Conservation (phyloP, 2,888 invertebrate species). For the Campoletis raptor region DNA sequence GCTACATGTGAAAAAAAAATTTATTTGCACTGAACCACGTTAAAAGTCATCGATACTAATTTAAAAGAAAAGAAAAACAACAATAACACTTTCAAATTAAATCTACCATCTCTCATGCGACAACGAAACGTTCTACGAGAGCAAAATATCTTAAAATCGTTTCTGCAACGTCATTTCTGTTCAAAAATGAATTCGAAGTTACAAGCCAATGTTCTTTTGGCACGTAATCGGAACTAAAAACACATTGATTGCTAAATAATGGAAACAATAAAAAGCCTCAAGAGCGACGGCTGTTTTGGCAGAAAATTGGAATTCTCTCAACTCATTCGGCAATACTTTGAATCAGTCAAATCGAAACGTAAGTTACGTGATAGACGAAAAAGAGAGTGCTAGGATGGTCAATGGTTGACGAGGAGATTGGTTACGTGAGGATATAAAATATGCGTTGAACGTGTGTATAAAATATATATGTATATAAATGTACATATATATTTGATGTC, state of each 20-base stretch:
- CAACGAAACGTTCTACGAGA: not conserved
- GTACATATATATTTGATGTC: not conserved
- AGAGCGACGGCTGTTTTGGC: not conserved
- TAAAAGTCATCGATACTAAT: no score
- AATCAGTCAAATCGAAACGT: slow-evolving; percentile 22
- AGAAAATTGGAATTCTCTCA: not conserved
- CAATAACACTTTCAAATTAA: no score
- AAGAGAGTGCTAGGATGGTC: slow-evolving; percentile 36
- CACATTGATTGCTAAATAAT: not conserved
- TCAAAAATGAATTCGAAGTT: not conserved
- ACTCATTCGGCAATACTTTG: not conserved
- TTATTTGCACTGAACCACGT: no score
- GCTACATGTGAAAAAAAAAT: no score
- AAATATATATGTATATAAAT: slow-evolving; percentile 11
- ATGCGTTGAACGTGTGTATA: slow-evolving; percentile 11
- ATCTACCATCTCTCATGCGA: no score
- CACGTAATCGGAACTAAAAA: not conserved
- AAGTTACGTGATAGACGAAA: slow-evolving; percentile 43
- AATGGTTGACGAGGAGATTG: slow-evolving; percentile 43
- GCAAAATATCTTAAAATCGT: not conserved
- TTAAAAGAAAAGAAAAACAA: no score
- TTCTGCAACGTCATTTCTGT: not conserved
- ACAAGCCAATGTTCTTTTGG: not conserved
- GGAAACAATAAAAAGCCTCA: not conserved
- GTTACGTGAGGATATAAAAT: slow-evolving; percentile 41